Evolutionary conservation across 2,888 invertebrate species (phyloP).

Genomic region (Gasteruption jaculator): DNA sequence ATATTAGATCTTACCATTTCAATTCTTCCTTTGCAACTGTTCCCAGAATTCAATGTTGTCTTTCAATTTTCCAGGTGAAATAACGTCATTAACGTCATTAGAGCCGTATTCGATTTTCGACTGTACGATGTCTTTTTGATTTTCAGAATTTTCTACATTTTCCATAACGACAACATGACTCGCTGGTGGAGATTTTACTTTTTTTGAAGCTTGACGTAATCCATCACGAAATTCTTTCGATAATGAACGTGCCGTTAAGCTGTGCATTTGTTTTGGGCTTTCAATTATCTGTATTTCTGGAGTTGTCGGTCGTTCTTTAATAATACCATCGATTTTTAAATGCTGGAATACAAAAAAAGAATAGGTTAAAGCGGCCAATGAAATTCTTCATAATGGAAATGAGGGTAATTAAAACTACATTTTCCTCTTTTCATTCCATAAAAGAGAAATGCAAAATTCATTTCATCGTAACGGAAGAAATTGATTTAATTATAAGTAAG

Average conservation of each 20-base stretch:
- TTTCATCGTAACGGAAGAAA: too few species aligned
- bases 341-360: slow-evolving; percentile 16
- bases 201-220: slow-evolving; percentile 48
- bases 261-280: slow-evolving; percentile 59
- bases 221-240: slow-evolving; percentile 72
- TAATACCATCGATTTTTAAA: slow-evolving; percentile 18
- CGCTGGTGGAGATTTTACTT: slow-evolving; percentile 29
- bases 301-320: slow-evolving; percentile 37
- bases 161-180: slow-evolving; percentile 29
- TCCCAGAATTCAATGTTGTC: slow-evolving; percentile 49
- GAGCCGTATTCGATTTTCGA: slow-evolving; percentile 21
- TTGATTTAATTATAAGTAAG: too few species aligned
- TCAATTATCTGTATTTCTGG: slow-evolving; percentile 45
- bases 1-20: too few species aligned
- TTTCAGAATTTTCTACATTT: slow-evolving; percentile 24
- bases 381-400: too few species aligned
- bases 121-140: slow-evolving; percentile 24
- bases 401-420: too few species aligned
- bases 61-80: slow-evolving; percentile 41
- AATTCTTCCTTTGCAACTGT: slow-evolving; percentile 37
- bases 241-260: slow-evolving; percentile 75
- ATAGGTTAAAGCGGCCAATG: too few species aligned
- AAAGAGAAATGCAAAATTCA: too few species aligned
- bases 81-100: slow-evolving; percentile 30
- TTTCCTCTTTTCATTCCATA: too few species aligned